Base-by-base conservation (phyloP, 2,888 invertebrate species). In the Chrysodeixis includens region DNA sequence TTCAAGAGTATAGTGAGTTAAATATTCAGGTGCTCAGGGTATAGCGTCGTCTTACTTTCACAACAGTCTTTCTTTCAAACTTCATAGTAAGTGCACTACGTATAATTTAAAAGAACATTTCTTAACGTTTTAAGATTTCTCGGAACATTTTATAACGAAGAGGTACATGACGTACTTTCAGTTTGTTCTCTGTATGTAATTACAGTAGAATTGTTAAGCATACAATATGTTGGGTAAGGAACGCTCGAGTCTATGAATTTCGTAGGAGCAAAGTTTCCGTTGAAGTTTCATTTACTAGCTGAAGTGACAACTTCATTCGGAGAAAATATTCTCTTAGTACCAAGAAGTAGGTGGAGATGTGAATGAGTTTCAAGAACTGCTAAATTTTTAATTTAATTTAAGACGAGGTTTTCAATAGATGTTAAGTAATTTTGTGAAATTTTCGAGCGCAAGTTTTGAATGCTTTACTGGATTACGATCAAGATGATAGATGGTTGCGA, bases 161-260 rank as follows among this genome's bases (percentile, higher is more conserved):
- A 26, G 26, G 26, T 46, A 46, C 16, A 44, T 46, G 16, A 46
- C 46, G 18, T 46, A 46, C 18, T 46, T 46, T 46, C 46, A 46
- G 44, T 46, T 46, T 18, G 46, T 46, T 46, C 46, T 46, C 3
- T 16, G 16, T 46, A 46, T 10, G 46, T 46, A 46, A 46, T 46
- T 46, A 46, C 18, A 46, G 46, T 18, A 8, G 44, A 46, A 46
- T 46, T 18, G 44, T 46, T 46, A 46, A 46, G 18, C 44, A 16
- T 18, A 46, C 46, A 46, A 46, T 46, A 18, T 46, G 46, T 46
- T 46, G 46, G 18, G 18, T 46, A 46, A 46, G 46, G 14, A 46
- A 46, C 18, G 18, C 46, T 46, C 46, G 46, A 46, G 1, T 18
- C 16, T 46, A 46, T 18, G 46, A 46, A 46, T 18, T 49, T 49